Evolutionary conservation across 2,888 invertebrate species (phyloP).

Genomic region (Clanis bilineata): DNA sequence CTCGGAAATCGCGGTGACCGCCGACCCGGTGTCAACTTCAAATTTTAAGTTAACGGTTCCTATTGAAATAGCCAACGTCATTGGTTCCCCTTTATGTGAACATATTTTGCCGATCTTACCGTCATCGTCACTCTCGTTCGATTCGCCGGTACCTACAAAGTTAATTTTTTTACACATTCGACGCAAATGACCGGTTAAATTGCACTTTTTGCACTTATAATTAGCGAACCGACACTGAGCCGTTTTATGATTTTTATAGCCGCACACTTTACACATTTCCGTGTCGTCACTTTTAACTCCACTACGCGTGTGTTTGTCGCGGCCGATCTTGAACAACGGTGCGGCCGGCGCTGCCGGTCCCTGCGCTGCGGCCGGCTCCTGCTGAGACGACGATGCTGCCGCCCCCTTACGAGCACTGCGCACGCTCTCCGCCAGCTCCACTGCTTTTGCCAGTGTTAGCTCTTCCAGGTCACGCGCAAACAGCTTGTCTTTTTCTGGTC

Average conservation of each 20-base stretch:
- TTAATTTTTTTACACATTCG: slow-evolving; percentile 10
- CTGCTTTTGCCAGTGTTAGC: neutral
- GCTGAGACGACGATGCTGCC: neutral
- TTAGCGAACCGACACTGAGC: slow-evolving; percentile 15
- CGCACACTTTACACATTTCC: slow-evolving; percentile 12
- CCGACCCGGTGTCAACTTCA: slow-evolving; percentile 4
- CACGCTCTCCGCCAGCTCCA: neutral
- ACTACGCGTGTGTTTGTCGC: neutral
- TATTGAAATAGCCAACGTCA: neutral
- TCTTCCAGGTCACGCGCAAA: neutral
- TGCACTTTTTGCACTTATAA: slow-evolving; percentile 17
- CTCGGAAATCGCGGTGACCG: neutral
- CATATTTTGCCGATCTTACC: neutral
- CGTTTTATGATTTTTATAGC: slow-evolving; percentile 10
- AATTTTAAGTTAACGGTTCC: neutral
- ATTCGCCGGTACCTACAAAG: neutral
- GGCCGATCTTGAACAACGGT: too few relatives aligned
- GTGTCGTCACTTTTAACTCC: neutral
- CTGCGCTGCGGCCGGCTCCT: neutral
- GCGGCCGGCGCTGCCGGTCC: neutral
- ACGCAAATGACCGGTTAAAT: slow-evolving; percentile 12
- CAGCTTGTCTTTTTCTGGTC: neutral
- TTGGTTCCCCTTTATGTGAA: neutral
- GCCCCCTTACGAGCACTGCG: neutral
- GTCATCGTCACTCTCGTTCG: slow-evolving; percentile 3